A percentile compares a stretch with the other conserved stretches of the same genome.
These are phyloP conservation scores for Naja naja DNA, from an alignment of 2,113 vertebrate species.

Conservation along the genomic window DNA sequence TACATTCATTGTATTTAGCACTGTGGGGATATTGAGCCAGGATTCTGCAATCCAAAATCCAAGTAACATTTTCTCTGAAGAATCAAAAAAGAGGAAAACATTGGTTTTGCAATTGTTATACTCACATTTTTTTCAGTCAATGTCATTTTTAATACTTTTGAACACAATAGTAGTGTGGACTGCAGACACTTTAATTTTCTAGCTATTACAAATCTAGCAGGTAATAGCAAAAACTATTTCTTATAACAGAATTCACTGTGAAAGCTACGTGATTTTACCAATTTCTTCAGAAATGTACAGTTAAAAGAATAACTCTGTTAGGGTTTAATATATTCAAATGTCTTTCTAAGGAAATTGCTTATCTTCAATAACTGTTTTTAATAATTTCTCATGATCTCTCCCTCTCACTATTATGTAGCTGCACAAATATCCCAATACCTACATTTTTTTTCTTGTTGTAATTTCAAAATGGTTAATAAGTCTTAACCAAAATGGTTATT, in stretches of 20 bases:
- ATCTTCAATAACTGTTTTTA: not conserved
- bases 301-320: not conserved
- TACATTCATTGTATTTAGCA: not conserved
- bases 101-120: not conserved
- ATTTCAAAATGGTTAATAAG: not conserved
- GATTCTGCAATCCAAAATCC: not conserved
- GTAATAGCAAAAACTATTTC: not conserved
- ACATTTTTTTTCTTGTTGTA: not conserved
- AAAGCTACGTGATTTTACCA: not conserved
- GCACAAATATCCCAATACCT: not conserved
- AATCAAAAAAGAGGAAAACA: not conserved
- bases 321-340: not conserved
- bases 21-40: not conserved
- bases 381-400: not conserved
- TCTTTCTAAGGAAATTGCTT: not conserved
- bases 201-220: not conserved
- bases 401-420: not conserved
- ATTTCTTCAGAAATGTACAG: not conserved
- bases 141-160: not conserved
- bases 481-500: no score
- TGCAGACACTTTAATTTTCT: not conserved
- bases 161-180: not conserved
- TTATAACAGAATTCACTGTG: not conserved
- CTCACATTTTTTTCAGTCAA: not conserved
- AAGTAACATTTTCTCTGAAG: not conserved